Conservation (phyloP, 2,888 invertebrate genomes). For the Drosophila robusta region DNA sequence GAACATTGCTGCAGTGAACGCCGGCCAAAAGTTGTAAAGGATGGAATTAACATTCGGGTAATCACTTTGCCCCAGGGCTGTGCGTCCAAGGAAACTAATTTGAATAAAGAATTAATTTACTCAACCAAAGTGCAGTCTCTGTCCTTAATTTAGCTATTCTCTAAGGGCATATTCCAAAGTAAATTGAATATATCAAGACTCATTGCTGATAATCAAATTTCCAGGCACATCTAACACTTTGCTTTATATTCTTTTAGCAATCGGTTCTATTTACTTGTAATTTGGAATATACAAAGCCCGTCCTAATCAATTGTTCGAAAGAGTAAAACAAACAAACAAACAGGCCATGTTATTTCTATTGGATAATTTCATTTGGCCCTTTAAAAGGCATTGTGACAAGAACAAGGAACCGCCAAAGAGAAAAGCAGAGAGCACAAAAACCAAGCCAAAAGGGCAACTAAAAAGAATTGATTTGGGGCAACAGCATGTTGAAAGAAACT, state of each 20-base stretch:
- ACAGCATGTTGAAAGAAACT: constrained; percentile 24
- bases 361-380: constrained; percentile 59
- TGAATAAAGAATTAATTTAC: constrained; percentile 34
- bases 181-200: constrained; percentile 18
- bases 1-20: constrained; percentile 2
- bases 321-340: constrained; percentile 16
- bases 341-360: constrained; percentile 44
- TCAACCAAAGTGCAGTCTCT: constrained; percentile 10
- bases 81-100: constrained; percentile 24
- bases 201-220: constrained; percentile 33
- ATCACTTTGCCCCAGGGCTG: constrained; percentile 11
- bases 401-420: constrained; percentile 37
- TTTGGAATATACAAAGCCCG: constrained; percentile 30
- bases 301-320: constrained; percentile 52
- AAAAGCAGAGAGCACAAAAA: constrained; percentile 1
- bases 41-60: constrained; percentile 29
- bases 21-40: constrained; percentile 16
- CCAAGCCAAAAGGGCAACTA: constrained; percentile 26
- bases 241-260: constrained; percentile 22
- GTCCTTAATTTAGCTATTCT: constrained; percentile 23
- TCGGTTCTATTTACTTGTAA: constrained; percentile 26
- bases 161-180: background rate
- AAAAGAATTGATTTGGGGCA: constrained; percentile 38
- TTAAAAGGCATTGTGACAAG: constrained; percentile 38
- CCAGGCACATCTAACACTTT: constrained; percentile 30